Evolutionary conservation across 2,797 vertebrate genomes (phyloP).

Genomic region (Fundulus diaphanus): DNA sequence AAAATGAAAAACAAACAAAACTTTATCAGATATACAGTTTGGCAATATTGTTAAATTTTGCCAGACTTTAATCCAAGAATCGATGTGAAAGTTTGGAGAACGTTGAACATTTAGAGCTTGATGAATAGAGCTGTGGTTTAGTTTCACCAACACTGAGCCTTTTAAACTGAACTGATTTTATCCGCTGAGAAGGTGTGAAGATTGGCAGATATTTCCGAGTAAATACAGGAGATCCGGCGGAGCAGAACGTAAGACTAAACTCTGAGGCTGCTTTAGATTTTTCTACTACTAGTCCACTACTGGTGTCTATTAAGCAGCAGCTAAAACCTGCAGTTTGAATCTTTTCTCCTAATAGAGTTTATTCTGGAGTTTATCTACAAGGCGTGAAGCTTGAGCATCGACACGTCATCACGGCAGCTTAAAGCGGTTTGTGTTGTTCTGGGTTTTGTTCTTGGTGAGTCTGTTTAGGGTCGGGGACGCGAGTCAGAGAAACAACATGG

Average conservation of each 20-base stretch:
- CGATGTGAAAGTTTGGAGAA: not conserved
- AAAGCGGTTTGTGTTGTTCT: not conserved
- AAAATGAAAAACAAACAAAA: no score
- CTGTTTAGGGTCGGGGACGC: not conserved
- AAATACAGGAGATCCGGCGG: not conserved
- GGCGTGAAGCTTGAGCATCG: slow-evolving; percentile 1
- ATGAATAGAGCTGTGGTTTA: not conserved
- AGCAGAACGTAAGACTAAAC: no score
- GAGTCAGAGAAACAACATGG: not conserved
- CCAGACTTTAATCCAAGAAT: not conserved
- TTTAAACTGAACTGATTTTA: not conserved
- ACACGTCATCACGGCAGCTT: not conserved
- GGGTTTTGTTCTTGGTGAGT: not conserved
- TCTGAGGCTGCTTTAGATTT: not conserved
- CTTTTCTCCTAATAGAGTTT: not conserved
- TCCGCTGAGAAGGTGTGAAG: not conserved
- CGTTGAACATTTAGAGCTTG: not conserved
- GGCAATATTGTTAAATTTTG: not conserved
- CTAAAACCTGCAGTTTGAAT: not conserved
- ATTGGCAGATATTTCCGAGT: not conserved
- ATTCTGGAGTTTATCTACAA: not conserved
- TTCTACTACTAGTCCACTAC: not conserved
- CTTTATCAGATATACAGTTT: no score
- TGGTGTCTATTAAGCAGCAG: not conserved
- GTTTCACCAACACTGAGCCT: not conserved